Conservation (phyloP, 2,888 invertebrate species). For the Leptinotarsa rubiginosa region DNA sequence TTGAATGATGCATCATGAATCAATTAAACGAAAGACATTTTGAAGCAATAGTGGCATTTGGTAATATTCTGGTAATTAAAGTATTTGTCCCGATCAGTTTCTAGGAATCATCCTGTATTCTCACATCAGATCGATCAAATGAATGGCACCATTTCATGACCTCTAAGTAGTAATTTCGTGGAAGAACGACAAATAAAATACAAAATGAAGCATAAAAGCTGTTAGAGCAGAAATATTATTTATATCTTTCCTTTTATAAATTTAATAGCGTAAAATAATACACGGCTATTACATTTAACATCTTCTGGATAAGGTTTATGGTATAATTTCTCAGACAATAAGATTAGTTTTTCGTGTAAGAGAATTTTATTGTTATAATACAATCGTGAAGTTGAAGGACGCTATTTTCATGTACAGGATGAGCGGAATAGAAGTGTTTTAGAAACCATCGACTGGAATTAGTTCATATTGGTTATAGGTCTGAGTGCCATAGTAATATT, state of each 20-base stretch:
- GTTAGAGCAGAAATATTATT: slow-evolving; percentile 42
- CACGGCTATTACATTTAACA: slow-evolving; percentile 36
- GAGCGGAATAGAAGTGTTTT: neutral
- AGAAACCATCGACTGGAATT: neutral
- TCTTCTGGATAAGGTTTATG: slow-evolving; percentile 42
- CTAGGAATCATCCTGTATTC: neutral
- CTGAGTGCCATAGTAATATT: too few relatives aligned
- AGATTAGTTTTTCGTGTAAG: slow-evolving; percentile 43
- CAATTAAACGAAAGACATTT: too few relatives aligned
- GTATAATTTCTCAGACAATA: slow-evolving; percentile 42
- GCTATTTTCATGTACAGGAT: slow-evolving; percentile 20
- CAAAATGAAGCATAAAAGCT: slow-evolving; percentile 37
- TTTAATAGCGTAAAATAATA: slow-evolving; percentile 46
- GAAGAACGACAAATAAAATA: slow-evolving; percentile 27
- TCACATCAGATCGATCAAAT: neutral
- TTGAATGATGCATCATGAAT: too few relatives aligned
- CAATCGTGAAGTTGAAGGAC: slow-evolving; percentile 35
- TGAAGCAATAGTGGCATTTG: too few relatives aligned
- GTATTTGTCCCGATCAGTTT: neutral
- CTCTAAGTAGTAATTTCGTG: slow-evolving; percentile 30
- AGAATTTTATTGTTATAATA: slow-evolving; percentile 34
- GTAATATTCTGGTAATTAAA: too few relatives aligned
- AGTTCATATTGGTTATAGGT: too few relatives aligned
- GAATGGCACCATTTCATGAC: slow-evolving; percentile 11
- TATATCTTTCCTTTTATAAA: slow-evolving; percentile 44